A percentile compares a stretch with the other conserved stretches of the same genome.
phyloP scores from a whole-genome alignment of 1,140 invertebrate species.

The Lamellibrachia luymesi region DNA sequence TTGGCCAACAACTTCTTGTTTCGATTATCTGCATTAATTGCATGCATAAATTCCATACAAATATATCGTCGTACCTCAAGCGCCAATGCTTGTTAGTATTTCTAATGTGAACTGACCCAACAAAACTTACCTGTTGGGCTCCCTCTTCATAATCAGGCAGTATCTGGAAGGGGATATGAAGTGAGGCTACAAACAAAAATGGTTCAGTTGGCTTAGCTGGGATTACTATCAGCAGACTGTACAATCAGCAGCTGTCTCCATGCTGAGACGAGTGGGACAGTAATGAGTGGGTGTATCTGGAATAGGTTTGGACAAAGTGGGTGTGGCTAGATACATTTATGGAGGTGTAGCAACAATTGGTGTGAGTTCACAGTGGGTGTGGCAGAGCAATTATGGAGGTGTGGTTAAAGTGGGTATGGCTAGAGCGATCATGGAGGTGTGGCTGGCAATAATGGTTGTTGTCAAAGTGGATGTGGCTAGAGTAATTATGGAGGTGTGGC shows the following conservation, averaged over 20 bases:
- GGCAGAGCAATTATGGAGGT: too few relatives aligned
- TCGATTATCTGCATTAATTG: background rate
- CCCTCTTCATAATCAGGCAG: constrained; percentile 58
- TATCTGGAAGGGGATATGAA: constrained; percentile 58
- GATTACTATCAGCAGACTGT: background rate
- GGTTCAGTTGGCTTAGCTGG: background rate
- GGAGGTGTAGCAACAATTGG: too few relatives aligned
- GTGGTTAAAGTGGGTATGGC: too few relatives aligned
- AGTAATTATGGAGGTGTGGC: background rate
- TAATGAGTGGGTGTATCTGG: background rate
- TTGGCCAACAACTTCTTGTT: background rate
- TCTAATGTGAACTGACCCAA: background rate
- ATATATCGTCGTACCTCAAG: background rate
- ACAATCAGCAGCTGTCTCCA: background rate
- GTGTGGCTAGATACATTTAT: too few relatives aligned
- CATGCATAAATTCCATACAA: background rate
- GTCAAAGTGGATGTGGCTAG: background rate
- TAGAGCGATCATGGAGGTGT: too few relatives aligned
- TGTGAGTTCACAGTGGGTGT: too few relatives aligned
- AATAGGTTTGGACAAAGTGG: background rate
- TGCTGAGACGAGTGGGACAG: background rate
- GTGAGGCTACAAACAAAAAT: constrained; percentile 47
- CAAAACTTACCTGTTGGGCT: constrained; percentile 44
- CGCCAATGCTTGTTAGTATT: background rate
- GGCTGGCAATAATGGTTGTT: background rate